Evolutionary conservation across 2,888 invertebrate species (phyloP), one percentile per base, ranked within the genome.

Genomic region (Xestia sexstrigata): DNA sequence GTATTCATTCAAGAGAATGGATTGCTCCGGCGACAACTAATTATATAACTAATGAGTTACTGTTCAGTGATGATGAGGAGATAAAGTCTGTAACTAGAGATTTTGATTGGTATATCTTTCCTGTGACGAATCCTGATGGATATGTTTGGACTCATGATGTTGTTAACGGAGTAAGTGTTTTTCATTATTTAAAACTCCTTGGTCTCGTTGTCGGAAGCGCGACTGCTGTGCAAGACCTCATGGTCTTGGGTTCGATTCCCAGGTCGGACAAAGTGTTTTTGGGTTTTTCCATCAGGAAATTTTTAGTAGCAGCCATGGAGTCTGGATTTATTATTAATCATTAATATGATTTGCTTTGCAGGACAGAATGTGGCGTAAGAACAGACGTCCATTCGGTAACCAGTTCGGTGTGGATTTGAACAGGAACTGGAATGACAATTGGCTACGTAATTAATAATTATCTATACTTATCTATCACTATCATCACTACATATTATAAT

Each of bases 1-100:
- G 97, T 35, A 98, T 98, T 81, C 98, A 98, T 92, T 97, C 98
- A 0, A 97, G 98, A 69, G 98, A 99, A 95, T 98, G 98, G 98
- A 98, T 98, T 35, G 95, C 97, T 0, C 97, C 97, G 1, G 97
- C 98, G 0, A 97, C 97, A 0, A 96, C 97, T 0, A 97, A 97
- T 47, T 98, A 96, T 81, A 96, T 98, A 8, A 91, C 97, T n/a
- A 97, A 97, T 87, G 96, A 98, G 86, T 92, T 98, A 7, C 86
- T 98, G 66, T 97, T 97, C 26, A 97, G 97, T 83, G 88, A 93
- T 2, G 92, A 97, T 81, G 85, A 91, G 0, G 95, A 96, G 9
- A 92, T 97, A 0, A 93, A 93, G 78, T 90, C 94, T 1, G 95
- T 97, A 63, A 97, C 97, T 0, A 93, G 95, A n/a, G 96, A 95